These are phyloP conservation scores for Zosterops hypoxanthus DNA, from an alignment of 2,113 vertebrate species.

Conservation along the genomic window DNA sequence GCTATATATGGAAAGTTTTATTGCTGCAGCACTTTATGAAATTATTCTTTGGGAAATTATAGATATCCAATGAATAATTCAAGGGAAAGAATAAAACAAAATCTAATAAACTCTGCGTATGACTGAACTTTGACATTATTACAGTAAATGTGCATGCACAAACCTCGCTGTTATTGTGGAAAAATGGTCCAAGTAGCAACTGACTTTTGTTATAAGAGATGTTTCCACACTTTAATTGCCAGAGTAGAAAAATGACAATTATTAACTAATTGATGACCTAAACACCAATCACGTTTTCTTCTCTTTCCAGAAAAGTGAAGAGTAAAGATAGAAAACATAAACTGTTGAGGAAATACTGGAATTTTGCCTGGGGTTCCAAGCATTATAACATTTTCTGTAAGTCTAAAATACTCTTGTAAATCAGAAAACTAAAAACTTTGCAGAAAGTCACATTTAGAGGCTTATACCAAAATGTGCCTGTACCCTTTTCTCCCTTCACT, in stretches of 20 bases:
- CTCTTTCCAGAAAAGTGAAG: not conserved
- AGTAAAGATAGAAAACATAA: not conserved
- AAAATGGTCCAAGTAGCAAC: not conserved
- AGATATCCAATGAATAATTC: slow-evolving; percentile 78
- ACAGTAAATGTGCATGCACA: slow-evolving; percentile 29
- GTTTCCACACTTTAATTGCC: slow-evolving; percentile 9
- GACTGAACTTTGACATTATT: slow-evolving; percentile 71
- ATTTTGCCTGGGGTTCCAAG: not conserved
- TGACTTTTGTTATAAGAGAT: not conserved
- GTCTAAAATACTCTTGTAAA: not conserved
- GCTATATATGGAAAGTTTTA: slow-evolving; percentile 55
- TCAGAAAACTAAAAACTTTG: not conserved
- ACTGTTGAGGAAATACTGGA: not conserved
- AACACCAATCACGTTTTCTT: not conserved
- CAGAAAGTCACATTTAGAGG: not conserved
- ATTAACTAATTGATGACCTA: slow-evolving; percentile 5
- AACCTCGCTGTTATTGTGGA: not conserved
- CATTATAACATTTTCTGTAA: not conserved
- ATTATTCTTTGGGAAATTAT: slow-evolving; percentile 74
- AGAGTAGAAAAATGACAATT: not conserved
- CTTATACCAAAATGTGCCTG: not conserved
- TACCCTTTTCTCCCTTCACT: not conserved
- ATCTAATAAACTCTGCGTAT: slow-evolving; percentile 71
- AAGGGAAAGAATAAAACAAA: slow-evolving; percentile 66
- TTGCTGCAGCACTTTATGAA: slow-evolving; percentile 70